Conservation (phyloP, 2,888 invertebrate species). For the Dendrolimus pini region DNA sequence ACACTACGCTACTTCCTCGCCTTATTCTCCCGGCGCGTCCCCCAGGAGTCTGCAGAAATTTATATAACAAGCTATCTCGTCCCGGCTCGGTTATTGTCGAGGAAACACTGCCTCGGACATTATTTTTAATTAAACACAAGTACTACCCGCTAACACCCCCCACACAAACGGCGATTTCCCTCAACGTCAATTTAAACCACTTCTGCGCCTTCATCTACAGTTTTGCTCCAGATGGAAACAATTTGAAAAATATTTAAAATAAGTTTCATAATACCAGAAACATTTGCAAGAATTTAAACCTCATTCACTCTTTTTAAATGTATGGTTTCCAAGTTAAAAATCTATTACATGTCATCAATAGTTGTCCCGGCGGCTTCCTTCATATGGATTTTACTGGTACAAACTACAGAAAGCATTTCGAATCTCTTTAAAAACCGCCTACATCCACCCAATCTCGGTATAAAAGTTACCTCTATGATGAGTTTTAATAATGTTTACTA, state of each 20-base stretch:
- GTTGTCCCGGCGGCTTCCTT: too few species aligned
- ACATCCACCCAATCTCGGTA: too few species aligned
- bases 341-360: too few species aligned
- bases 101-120: slow-evolving; percentile 66
- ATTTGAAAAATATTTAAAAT: background rate
- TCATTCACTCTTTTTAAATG: too few species aligned
- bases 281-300: too few species aligned
- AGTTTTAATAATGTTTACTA: too few species aligned
- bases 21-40: slow-evolving; percentile 66
- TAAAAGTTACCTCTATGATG: too few species aligned
- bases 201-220: slow-evolving; percentile 9
- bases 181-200: slow-evolving; percentile 25
- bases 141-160: slow-evolving; percentile 45
- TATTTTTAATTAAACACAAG: slow-evolving; percentile 73
- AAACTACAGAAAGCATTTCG: too few species aligned
- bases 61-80: slow-evolving; percentile 75
- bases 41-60: slow-evolving; percentile 72
- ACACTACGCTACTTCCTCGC: slow-evolving; percentile 69
- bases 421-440: too few species aligned
- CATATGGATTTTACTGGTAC: too few species aligned
- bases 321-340: too few species aligned
- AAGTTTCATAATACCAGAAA: too few species aligned
- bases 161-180: slow-evolving; percentile 41
- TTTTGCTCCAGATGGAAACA: background rate
- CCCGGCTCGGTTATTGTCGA: slow-evolving; percentile 69